Evolutionary conservation across 2,888 invertebrate genomes (phyloP).

Genomic region (Metacarcinus magister): DNA sequence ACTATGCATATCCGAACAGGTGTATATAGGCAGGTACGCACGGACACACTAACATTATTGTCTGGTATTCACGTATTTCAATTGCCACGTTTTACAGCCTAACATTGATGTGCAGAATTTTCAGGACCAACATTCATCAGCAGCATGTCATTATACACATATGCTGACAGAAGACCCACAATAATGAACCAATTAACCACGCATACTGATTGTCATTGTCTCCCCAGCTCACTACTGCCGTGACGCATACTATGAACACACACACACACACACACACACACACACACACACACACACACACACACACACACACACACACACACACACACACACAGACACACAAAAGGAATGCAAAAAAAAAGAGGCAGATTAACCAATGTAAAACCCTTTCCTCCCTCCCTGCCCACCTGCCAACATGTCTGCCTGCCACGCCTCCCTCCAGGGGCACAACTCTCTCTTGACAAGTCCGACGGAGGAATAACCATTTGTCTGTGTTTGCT

Average conservation of each 20-base stretch:
- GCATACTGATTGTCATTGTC: background rate
- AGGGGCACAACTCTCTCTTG: no score
- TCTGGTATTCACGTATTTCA: background rate
- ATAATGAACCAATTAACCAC: background rate
- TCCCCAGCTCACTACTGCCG: background rate
- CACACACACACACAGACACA: background rate
- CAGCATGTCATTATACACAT: background rate
- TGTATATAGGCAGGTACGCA: background rate
- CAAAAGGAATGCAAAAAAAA: no score
- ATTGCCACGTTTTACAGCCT: background rate
- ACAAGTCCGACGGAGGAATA: no score
- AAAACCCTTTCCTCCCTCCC: background rate
- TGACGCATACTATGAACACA: background rate
- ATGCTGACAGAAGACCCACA: background rate
- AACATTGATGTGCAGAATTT: background rate
- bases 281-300: conserved; percentile 26
- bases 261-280: conserved; percentile 26
- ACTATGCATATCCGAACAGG: background rate
- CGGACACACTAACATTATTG: background rate
- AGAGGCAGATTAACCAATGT: no score
- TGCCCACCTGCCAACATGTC: background rate
- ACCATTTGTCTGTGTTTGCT: no score
- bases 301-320: conserved; percentile 26
- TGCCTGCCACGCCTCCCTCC: no score
- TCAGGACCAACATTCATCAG: background rate